Conservation (phyloP, 2,888 invertebrate genomes). For the Eilema depressum region DNA sequence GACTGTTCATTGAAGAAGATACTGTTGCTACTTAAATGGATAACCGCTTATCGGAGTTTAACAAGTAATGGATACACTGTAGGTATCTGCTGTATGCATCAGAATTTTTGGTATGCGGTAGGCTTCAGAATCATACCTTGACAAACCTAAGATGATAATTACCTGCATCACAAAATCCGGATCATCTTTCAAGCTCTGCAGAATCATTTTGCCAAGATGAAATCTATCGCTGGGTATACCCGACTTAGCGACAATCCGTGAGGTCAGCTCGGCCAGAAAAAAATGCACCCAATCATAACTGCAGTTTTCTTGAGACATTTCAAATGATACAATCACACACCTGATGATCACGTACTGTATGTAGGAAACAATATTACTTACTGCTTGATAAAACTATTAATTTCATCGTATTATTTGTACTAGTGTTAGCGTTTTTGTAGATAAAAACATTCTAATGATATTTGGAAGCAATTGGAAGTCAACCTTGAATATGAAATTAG, state of each 20-base stretch:
- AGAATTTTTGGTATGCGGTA: no score
- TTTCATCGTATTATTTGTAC: no score
- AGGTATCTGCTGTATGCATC: no score
- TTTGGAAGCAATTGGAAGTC: no score
- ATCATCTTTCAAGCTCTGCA: conserved; percentile 41
- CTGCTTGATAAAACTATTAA: background rate
- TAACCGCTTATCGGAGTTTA: no score
- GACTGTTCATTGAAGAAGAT: no score
- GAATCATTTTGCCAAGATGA: conserved; percentile 52
- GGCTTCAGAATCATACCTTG: no score
- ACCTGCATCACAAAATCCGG: conserved; percentile 42
- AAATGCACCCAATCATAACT: conserved; percentile 36
- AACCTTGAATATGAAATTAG: no score
- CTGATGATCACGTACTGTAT: background rate
- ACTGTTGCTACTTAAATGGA: no score
- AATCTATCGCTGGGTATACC: conserved; percentile 57
- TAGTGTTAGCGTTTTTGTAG: background rate
- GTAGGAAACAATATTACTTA: background rate
- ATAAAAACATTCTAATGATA: background rate
- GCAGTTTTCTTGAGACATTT: conserved; percentile 11
- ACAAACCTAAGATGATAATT: no score
- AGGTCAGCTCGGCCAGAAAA: conserved; percentile 51
- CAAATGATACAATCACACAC: background rate
- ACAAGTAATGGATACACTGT: no score
- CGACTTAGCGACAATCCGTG: conserved; percentile 54